Base-by-base conservation (phyloP, 2,888 invertebrate genomes). In the Melitaea athalia region DNA sequence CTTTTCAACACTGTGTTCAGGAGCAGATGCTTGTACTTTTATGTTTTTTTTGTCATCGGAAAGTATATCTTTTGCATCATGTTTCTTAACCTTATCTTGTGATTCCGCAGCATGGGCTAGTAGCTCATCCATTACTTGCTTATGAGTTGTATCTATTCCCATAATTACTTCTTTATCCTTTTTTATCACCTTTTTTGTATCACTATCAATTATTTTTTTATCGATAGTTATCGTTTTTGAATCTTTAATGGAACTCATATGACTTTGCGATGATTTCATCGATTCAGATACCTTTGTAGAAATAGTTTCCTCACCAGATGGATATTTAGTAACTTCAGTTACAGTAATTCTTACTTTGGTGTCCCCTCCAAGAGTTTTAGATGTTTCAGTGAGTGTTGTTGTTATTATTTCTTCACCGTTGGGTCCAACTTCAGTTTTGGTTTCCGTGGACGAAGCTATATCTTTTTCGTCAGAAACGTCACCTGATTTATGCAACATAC, bases 71-170 rank as follows among this genome's bases (percentile, higher is more conserved):
- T n/a, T 53, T 8, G 11, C n/a, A 15, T 42, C 57, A 5, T 57
- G 57, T 15, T 42, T 57, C 42, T 57, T 82, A 85, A 50, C 17
- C 72, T 57, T 64, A 50, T 81, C 80, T 12, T 83, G 83, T 47
- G 80, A 69, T 59, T 80, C 75, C 52, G 81, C 81, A 38, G 75
- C 57, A 57, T 57, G 57, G 10, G 57, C 57, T 57, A 57, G 5
- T 57, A 57, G 15, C 42, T 57, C 57, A 57, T 57, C 57, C 57
- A 57, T 57, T 15, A 57, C 57, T 10, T 15, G 38, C 10, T 57
- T 57, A 57, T 57, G 57, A 10, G 53, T 33, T 49, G 61, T 17
- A 62, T 62, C 61, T n/a, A 24, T 33, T 17, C 31, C 31, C 47
- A 24, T 24, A 14, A 38, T 42, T 45, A 42, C 6, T 33, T 57